Percentiles rank a stretch among this genome's conserved stretches.
These are phyloP conservation scores for Drosophila bipectinata DNA, from an alignment of 1,140 invertebrate species.

Conservation along the genomic window DNA sequence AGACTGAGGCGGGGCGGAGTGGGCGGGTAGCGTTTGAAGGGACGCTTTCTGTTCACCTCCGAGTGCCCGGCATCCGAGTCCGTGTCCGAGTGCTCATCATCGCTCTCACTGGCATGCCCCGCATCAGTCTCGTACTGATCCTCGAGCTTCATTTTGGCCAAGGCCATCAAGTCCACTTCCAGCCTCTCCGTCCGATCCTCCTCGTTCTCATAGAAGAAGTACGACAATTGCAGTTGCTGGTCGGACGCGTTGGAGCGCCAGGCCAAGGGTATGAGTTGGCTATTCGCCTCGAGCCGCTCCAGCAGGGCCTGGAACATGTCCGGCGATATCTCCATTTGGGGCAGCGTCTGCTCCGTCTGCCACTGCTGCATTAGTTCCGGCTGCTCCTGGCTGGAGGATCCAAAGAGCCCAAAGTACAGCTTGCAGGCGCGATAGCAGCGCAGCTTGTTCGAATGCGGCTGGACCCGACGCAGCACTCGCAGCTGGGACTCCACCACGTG, in stretches of 20 bases:
- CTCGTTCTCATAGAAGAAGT: conserved; percentile 61
- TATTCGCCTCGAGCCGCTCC: conserved; percentile 23
- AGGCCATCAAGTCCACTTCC: too few relatives aligned
- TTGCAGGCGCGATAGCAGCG: conserved; percentile 49
- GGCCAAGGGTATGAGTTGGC: conserved; percentile 28
- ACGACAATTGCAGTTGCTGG: conserved; percentile 51
- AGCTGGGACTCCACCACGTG: conserved; percentile 68
- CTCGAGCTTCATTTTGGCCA: background rate
- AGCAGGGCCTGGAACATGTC: conserved; percentile 43
- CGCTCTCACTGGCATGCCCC: conserved; percentile 58
- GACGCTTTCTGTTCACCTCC: background rate
- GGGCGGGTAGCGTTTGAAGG: conserved; percentile 11
- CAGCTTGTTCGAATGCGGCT: conserved; percentile 16
- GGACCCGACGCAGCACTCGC: conserved; percentile 47
- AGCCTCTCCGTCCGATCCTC: conserved; percentile 13
- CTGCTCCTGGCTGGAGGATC: background rate
- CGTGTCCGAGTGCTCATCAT: conserved; percentile 66
- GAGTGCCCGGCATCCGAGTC: conserved; percentile 8
- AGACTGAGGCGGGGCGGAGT: conserved; percentile 4
- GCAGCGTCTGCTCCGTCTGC: conserved; percentile 53
- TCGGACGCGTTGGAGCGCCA: conserved; percentile 38
- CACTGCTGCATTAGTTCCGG: conserved; percentile 26
- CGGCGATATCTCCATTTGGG: conserved; percentile 63
- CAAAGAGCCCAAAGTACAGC: conserved; percentile 47
- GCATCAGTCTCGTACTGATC: conserved; percentile 62